Evolutionary conservation across 2,888 invertebrate species (phyloP), one percentile per base, ranked within the genome.

Genomic region (Phytoseiulus persimilis): DNA sequence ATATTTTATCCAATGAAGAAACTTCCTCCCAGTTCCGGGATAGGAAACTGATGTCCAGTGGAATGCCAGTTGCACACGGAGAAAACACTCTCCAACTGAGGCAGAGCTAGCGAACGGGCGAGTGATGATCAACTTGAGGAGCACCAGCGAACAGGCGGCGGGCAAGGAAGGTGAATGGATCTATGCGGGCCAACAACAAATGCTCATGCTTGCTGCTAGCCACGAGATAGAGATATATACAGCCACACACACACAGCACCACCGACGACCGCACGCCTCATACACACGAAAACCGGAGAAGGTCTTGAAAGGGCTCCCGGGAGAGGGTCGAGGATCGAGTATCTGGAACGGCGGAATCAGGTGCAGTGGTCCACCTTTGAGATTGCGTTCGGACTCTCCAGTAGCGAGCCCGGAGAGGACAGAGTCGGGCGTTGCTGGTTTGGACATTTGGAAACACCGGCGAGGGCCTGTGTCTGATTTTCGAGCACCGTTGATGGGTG

Each of bases 171-270:
- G 65, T 65, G 65, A 65, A 28, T 65, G 65, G 65, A 65, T 65
- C 65, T 65, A 23, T 65, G 28, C 65, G 65, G 65, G 65, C 18
- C 65, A 65, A 65, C 65, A 65, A 65, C 65, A 65, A 65, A 65
- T 65, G 65, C 65, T 65, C 65, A 65, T 65, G 65, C 65, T 65
- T 65, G 65, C 65, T 65, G 65, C 28, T 65, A 23, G 65, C 65
- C 65, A 65, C 65, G 65, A 65, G 65, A 65, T 65, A 65, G 65
- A 65, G 65, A 65, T 65, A 65, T 65, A 65, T 65, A 65, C 65
- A 65, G 65, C 2, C 65, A 65, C 65, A 65, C 65, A 65, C 65
- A 65, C 65, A 65, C 65, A 65, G 65, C 65, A 65, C 1, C 28
- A 65, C 65, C 1, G 28, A 18, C 65, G 65, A 65, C 65, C 65